Conservation (phyloP, 2,888 invertebrate species). For the Drosophila mettleri region DNA sequence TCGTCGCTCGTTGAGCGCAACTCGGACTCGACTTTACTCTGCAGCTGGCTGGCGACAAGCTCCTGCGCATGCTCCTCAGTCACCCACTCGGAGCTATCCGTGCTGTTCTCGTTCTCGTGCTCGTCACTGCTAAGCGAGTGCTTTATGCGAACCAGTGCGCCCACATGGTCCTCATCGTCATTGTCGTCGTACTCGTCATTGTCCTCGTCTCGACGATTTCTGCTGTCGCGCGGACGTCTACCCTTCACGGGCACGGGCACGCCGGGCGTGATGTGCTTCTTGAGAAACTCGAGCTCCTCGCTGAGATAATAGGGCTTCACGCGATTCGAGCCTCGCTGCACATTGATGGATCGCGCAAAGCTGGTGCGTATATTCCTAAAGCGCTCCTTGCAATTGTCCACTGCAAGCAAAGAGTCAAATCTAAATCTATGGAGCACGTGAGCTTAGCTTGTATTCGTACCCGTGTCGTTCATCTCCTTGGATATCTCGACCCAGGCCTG, state of each 20-base stretch:
- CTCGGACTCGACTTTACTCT: conserved; percentile 32
- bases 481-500: conserved; percentile 81
- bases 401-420: conserved; percentile 41
- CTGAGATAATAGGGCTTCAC: conserved; percentile 81
- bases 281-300: conserved; percentile 75
- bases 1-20: conserved; percentile 43
- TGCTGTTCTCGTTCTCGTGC: conserved; percentile 36
- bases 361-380: conserved; percentile 83
- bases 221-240: conserved; percentile 46
- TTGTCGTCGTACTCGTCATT: conserved; percentile 45
- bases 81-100: conserved; percentile 48
- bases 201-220: conserved; percentile 46
- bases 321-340: conserved; percentile 79
- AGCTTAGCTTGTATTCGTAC: conserved; percentile 60
- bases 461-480: conserved; percentile 76
- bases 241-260: conserved; percentile 57
- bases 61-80: conserved; percentile 52
- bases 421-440: not conserved
- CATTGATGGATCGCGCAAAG: conserved; percentile 82
- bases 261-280: conserved; percentile 76
- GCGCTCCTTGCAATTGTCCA: conserved; percentile 81
- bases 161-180: conserved; percentile 30
- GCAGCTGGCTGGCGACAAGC: conserved; percentile 30
- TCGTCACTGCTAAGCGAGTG: conserved; percentile 57
- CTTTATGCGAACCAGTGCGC: conserved; percentile 42